Percentiles rank a stretch among this genome's conserved stretches.
Conservation (phyloP, 2,113 vertebrate genomes). For the Nematolebias whitei region DNA sequence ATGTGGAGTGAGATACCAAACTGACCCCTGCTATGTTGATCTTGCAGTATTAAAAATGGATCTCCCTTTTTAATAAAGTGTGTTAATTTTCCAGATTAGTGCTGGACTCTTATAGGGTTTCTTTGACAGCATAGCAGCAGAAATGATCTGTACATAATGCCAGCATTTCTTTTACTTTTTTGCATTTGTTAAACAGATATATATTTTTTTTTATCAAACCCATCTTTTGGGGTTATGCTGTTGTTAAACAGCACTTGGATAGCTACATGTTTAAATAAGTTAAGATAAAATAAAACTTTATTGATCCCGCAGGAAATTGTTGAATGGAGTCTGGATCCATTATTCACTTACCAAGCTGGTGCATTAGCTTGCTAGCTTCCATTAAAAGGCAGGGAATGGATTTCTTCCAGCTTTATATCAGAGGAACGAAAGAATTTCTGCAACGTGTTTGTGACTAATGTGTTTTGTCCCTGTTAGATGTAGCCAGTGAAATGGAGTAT, state of each 20-base stretch:
- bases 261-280: no score
- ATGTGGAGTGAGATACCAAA: background rate
- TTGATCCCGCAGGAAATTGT: no score
- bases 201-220: background rate
- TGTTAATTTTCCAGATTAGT: background rate
- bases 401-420: background rate
- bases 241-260: background rate
- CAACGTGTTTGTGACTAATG: background rate
- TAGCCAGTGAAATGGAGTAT: constrained; percentile 87
- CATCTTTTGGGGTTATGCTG: background rate
- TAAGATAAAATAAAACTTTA: no score
- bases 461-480: constrained; percentile 66
- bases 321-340: background rate
- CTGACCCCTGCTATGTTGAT: background rate
- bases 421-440: background rate
- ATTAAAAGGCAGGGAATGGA: background rate
- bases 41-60: background rate
- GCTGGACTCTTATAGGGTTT: background rate
- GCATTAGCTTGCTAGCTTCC: background rate
- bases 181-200: background rate
- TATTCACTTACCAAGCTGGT: background rate
- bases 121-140: no score
- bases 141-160: no score
- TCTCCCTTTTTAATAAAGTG: no score
- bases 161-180: no score